These are phyloP conservation scores for Chaetodon auriga DNA, from an alignment of 2,113 vertebrate species.

Conservation along the genomic window DNA sequence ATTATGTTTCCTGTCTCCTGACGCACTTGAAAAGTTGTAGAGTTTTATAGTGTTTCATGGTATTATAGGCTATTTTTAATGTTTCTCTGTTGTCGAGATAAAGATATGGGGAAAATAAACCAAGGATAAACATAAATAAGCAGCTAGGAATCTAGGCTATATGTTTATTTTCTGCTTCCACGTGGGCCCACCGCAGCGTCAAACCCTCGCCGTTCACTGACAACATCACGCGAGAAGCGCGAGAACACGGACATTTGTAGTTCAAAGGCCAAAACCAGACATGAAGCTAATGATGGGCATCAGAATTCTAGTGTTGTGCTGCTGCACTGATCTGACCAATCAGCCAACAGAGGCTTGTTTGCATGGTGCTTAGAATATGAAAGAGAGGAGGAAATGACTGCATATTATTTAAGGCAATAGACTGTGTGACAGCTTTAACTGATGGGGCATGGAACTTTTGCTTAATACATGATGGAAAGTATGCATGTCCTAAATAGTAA, in stretches of 20 bases:
- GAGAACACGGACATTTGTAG: neutral
- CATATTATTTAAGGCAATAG: neutral
- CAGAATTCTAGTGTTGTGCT: constrained; percentile 21
- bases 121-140: neutral
- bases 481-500: constrained; percentile 1
- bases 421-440: neutral
- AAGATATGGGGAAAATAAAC: neutral
- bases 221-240: neutral
- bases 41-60: neutral
- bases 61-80: too few species aligned
- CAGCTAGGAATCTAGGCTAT: neutral
- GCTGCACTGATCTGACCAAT: neutral
- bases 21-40: neutral
- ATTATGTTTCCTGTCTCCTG: neutral
- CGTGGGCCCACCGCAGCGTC: too few species aligned
- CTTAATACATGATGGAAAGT: constrained; percentile 19
- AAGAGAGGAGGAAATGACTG: neutral
- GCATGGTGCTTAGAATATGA: constrained; percentile 6
- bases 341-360: constrained; percentile 13
- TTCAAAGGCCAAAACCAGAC: neutral
- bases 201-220: neutral
- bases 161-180: neutral
- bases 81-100: too few species aligned
- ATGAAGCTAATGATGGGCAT: neutral
- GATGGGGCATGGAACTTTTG: constrained; percentile 5